Evolutionary conservation across 1,140 invertebrate species (phyloP), one percentile per base, ranked within the genome.

Genomic region (Listronotus bonariensis): DNA sequence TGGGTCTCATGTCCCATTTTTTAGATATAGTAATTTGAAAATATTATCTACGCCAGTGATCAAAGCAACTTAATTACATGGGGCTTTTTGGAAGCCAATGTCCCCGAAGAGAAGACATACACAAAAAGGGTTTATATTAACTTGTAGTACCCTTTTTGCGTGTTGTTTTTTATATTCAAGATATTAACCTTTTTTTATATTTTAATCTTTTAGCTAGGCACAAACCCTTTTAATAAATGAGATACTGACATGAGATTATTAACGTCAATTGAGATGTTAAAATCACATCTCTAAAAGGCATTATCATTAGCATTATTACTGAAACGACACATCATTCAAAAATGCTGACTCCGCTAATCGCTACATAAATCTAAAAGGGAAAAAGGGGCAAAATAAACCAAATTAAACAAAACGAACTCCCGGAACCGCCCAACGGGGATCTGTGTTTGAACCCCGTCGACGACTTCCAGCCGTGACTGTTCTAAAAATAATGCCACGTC

Each of bases 391-490:
- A 51, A 51, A 51, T 51, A 51, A 51, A 51, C 48, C 48, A 51
- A 51, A 32, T 51, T 51, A 51, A 51, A 51, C 48, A 51, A 51
- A 51, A 51, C 48, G 48, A 51, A 51, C 48, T 51, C 48, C 26
- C 26, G 48, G 48, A 26, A 51, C 53, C 53, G 53, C 53, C 53
- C 53, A 40, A 55, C 26, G 31, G 48, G 18, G 48, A 51, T 51
- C 48, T n/a, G 18, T 55, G 36, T 40, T 40, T 34, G 12, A 55
- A 55, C 53, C 38, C 18, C 48, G 48, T 45, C 42, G 42, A 45
- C 42, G 42, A 45, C 15, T 14, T 17, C 42, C 42, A 45, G 15
- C 42, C 42, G 42, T 45, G 42, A 45, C 11, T 45, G 42, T 45
- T 45, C 42, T 45, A 45, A 45, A 45, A 45, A 45, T 45, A 45